Conservation (phyloP, 2,797 vertebrate genomes). For the Rhynchonycteris naso region DNA sequence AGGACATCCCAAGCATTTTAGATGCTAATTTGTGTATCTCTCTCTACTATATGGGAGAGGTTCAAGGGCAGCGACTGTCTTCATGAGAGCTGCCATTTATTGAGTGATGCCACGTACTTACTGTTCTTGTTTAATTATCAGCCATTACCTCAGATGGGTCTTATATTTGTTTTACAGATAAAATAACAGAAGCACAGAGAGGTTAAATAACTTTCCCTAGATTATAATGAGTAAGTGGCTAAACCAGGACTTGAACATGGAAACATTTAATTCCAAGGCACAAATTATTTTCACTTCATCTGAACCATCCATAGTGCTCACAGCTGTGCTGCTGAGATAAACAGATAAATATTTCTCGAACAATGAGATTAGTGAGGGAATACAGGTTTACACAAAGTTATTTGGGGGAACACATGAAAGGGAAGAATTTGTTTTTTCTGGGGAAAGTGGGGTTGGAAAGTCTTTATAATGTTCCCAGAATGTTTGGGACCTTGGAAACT, state of each 20-base stretch:
- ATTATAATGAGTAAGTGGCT: background rate
- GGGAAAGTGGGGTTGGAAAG: background rate
- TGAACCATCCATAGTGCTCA: background rate
- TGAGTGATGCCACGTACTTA: background rate
- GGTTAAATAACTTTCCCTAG: background rate
- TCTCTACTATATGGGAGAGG: background rate
- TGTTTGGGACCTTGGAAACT: conserved; percentile 17
- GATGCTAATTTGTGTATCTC: background rate
- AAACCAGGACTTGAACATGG: background rate
- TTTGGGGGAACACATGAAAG: background rate
- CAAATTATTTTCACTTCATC: conserved; percentile 12
- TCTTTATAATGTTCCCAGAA: conserved; percentile 42
- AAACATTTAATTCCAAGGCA: background rate
- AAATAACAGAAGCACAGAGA: background rate
- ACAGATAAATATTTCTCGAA: background rate
- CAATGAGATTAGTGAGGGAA: background rate
- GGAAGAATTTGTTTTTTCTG: conserved; percentile 21
- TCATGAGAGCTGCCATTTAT: background rate
- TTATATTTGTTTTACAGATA: background rate
- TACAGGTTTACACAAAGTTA: conserved; percentile 1
- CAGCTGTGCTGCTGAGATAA: background rate
- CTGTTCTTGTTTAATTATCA: background rate
- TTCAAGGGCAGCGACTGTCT: background rate
- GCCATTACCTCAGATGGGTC: background rate
- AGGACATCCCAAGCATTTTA: background rate